Evolutionary conservation across 1,140 invertebrate species (phyloP).

Genomic region (Papilio helenus): DNA sequence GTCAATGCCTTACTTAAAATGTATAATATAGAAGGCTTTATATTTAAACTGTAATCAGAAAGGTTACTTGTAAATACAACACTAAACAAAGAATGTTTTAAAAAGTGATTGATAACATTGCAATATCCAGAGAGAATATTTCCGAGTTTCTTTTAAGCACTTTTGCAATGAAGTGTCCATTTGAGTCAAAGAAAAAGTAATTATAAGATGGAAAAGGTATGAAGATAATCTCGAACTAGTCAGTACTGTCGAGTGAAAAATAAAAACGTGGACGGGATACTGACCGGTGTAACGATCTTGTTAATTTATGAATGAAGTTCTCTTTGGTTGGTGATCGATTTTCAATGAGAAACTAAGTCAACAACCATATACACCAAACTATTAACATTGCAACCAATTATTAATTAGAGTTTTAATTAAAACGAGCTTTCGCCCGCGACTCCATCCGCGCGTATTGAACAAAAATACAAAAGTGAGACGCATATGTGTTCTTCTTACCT

Average conservation of each 20-base stretch:
- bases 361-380: background rate
- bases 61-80: background rate
- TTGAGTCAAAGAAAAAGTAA: slow-evolving; percentile 44
- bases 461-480: too few species aligned
- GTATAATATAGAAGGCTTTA: background rate
- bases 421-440: too few species aligned
- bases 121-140: background rate
- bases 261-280: slow-evolving; percentile 29
- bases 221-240: slow-evolving; percentile 41
- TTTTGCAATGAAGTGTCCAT: slow-evolving; percentile 34
- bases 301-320: slow-evolving; percentile 31
- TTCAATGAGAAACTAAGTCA: background rate
- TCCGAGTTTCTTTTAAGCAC: background rate
- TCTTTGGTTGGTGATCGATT: slow-evolving; percentile 6
- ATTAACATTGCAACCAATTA: background rate
- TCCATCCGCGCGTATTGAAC: too few species aligned
- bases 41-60: background rate
- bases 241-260: slow-evolving; percentile 13
- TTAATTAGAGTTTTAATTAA: too few species aligned
- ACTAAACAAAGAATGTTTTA: slow-evolving; percentile 18
- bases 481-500: too few species aligned
- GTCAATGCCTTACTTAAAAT: slow-evolving; percentile 6
- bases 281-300: slow-evolving; percentile 31
- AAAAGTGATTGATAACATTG: slow-evolving; percentile 26
- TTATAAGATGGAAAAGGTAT: slow-evolving; percentile 42